Conservation (phyloP, 1,140 invertebrate species). For the Akabosia matsudoensis region DNA sequence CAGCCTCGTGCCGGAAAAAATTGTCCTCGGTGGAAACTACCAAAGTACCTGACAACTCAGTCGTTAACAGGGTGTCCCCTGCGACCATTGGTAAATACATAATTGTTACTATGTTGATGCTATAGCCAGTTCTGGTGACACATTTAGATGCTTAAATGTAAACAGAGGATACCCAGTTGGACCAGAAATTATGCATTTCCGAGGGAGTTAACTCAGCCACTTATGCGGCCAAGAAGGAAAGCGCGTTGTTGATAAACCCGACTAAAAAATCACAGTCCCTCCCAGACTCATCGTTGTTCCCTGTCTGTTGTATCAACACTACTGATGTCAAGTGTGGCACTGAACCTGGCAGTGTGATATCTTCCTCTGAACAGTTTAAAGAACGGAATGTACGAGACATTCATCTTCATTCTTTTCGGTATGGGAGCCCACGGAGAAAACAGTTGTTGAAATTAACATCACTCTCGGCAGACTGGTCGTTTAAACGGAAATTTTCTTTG, state of each 20-base stretch:
- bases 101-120: too few species aligned
- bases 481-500: neutral
- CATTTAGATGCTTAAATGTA: too few species aligned
- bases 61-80: too few species aligned
- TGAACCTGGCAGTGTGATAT: neutral
- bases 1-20: neutral
- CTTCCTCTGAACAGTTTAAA: neutral
- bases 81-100: too few species aligned
- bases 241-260: neutral
- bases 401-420: neutral
- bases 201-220: neutral
- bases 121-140: too few species aligned
- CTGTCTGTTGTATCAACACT: constrained; percentile 35
- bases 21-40: neutral
- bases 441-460: neutral
- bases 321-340: constrained; percentile 8
- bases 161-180: too few species aligned
- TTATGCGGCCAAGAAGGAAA: neutral
- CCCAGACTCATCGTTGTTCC: constrained; percentile 41
- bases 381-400: neutral
- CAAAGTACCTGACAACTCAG: neutral
- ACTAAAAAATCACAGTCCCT: constrained; percentile 45
- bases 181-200: neutral
- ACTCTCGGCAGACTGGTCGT: neutral
- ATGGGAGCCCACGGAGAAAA: neutral